Conservation (phyloP, 2,113 vertebrate species). For the Leptobrachium leishanense region DNA sequence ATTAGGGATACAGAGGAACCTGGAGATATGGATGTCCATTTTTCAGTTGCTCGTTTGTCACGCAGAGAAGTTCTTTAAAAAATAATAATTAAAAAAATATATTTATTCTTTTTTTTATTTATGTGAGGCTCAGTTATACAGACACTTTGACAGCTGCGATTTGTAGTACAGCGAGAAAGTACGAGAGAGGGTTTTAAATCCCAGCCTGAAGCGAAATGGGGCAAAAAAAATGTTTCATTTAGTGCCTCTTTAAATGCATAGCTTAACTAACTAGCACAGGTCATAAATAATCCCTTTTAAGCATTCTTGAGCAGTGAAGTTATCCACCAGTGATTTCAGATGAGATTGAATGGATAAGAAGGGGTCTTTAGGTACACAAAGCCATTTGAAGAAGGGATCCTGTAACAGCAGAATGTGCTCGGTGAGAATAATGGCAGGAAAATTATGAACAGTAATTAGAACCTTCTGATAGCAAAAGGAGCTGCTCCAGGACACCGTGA, state of each 20-base stretch:
- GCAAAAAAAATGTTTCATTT: slow-evolving; percentile 7
- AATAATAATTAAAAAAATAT: too few relatives aligned
- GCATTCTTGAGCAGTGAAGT: slow-evolving; percentile 26
- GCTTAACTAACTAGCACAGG: slow-evolving; percentile 10
- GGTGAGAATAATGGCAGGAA: slow-evolving; percentile 19
- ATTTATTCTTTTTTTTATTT: background rate
- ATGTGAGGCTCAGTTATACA: background rate
- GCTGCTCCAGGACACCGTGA: background rate
- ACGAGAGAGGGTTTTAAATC: slow-evolving; percentile 9
- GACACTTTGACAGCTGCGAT: slow-evolving; percentile 20
- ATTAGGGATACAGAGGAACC: too few relatives aligned
- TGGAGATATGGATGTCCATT: too few relatives aligned
- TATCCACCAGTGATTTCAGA: slow-evolving; percentile 26
- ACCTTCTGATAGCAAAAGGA: slow-evolving; percentile 14
- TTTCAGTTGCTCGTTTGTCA: too few relatives aligned
- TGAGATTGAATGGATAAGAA: slow-evolving; percentile 27
- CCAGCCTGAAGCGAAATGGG: slow-evolving; percentile 17
- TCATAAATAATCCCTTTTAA: slow-evolving; percentile 22
- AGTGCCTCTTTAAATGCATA: slow-evolving; percentile 3
- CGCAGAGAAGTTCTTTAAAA: too few relatives aligned
- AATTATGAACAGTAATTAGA: slow-evolving; percentile 27
- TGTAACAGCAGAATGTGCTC: slow-evolving; percentile 25
- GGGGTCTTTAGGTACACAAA: background rate
- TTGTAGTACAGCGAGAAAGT: slow-evolving; percentile 7
- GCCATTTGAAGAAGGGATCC: slow-evolving; percentile 7